Conservation (phyloP, 2,113 vertebrate species). For the Microcebus lehilahytsara region DNA sequence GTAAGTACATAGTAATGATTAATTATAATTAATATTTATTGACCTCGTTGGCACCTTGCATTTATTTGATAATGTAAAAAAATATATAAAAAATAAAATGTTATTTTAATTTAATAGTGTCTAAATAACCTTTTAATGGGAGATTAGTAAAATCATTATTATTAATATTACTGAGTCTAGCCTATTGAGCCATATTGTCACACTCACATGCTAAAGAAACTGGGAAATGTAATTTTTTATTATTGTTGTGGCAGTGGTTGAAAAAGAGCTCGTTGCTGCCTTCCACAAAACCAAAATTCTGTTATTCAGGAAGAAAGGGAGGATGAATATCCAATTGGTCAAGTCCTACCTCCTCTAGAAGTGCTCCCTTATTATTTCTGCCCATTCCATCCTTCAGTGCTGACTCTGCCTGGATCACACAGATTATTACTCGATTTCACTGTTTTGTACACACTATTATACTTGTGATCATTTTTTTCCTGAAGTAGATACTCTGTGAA, state of each 20-base stretch:
- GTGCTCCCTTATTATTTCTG: neutral
- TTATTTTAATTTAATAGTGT: constrained; percentile 10
- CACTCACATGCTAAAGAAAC: neutral
- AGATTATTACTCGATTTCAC: neutral
- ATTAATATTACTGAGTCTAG: neutral
- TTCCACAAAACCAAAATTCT: neutral
- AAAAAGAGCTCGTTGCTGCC: neutral
- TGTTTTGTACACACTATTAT: neutral
- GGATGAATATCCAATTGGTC: neutral
- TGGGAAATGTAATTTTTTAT: neutral
- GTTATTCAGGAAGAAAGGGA: neutral
- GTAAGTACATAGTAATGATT: constrained; percentile 4
- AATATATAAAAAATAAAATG: neutral
- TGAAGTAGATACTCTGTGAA: neutral
- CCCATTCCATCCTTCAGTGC: neutral
- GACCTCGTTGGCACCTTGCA: neutral
- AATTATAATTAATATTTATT: neutral
- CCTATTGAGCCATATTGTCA: neutral
- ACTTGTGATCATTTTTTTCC: neutral
- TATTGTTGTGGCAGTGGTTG: neutral
- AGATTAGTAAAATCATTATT: neutral
- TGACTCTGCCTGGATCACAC: neutral
- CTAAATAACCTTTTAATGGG: neutral
- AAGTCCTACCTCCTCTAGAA: neutral
- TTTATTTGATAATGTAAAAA: constrained; percentile 5